Conservation (phyloP, 2,113 vertebrate species). For the Chamaea fasciata region DNA sequence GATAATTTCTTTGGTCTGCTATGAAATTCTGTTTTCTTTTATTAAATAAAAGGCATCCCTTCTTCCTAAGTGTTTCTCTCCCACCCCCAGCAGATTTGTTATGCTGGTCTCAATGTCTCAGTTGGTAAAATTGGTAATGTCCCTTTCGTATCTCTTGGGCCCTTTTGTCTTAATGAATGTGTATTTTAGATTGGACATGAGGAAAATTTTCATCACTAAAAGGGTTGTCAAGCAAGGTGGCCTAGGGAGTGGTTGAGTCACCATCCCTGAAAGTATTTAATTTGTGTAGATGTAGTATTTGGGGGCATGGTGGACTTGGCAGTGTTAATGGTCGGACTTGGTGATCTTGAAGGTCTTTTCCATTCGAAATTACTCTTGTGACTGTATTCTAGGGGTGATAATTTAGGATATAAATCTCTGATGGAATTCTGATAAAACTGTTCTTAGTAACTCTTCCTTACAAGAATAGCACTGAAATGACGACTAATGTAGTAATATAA, state of each 20-base stretch:
- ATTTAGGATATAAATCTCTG: neutral
- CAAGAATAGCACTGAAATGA: neutral
- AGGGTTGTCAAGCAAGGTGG: neutral
- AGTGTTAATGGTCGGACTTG: neutral
- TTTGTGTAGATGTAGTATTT: neutral
- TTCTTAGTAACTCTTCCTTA: neutral
- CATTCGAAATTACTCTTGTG: neutral
- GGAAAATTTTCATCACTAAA: neutral
- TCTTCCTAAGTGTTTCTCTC: neutral
- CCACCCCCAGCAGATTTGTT: neutral
- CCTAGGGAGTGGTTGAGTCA: neutral
- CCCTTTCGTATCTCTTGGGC: neutral
- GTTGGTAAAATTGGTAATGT: neutral
- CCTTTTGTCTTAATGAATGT: neutral
- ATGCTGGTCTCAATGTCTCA: neutral
- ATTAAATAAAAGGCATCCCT: neutral
- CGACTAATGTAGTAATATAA: neutral
- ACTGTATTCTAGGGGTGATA: neutral
- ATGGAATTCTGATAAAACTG: neutral
- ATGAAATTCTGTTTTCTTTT: neutral
- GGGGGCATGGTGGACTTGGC: neutral
- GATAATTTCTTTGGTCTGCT: neutral
- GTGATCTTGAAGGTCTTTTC: neutral
- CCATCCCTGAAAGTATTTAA: neutral
- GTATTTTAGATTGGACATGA: neutral